Conservation (phyloP, 2,797 vertebrate species). For the Ficedula albicollis region DNA sequence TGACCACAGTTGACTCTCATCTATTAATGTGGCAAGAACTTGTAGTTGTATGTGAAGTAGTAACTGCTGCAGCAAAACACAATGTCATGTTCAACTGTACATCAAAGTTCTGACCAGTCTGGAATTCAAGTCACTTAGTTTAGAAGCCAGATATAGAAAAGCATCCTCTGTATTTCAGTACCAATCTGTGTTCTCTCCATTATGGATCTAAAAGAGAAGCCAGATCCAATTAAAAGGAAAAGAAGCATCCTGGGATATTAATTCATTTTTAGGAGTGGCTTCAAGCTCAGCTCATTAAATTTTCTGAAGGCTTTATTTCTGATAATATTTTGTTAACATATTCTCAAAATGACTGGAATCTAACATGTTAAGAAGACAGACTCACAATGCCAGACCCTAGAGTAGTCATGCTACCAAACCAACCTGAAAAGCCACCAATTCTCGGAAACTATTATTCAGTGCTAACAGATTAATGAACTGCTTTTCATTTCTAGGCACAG, state of each 20-base stretch:
- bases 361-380: background rate
- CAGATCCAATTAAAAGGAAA: constrained; percentile 3
- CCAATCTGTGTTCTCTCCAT: background rate
- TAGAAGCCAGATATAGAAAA: background rate
- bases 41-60: background rate
- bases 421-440: background rate
- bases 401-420: background rate
- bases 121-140: background rate
- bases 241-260: background rate
- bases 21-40: background rate
- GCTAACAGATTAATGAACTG: background rate
- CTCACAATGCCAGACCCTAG: background rate
- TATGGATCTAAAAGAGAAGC: background rate
- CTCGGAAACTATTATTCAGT: background rate
- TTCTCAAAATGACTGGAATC: background rate
- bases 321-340: background rate
- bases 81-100: background rate
- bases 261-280: background rate
- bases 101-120: background rate
- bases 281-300: background rate
- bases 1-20: background rate
- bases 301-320: background rate
- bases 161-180: background rate
- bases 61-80: background rate
- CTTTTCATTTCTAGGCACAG: background rate